A percentile compares a stretch with the other conserved stretches of the same genome.
Evolutionary conservation across 1,140 invertebrate species (phyloP).

Genomic region (Oppia nitens): DNA sequence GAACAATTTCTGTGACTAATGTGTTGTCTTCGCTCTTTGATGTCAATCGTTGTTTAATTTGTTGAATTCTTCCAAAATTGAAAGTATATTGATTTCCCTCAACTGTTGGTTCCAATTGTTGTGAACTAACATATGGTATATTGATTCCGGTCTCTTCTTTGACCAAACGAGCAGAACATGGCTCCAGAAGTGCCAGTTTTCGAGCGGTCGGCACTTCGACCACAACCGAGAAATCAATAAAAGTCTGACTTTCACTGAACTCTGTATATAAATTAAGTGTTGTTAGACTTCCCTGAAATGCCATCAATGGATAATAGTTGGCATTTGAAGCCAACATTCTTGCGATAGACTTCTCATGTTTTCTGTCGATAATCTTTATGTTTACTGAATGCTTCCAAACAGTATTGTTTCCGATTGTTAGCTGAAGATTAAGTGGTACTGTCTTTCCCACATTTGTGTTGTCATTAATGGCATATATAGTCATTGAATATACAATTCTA

Average conservation of each 20-base stretch:
- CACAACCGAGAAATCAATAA: constrained; percentile 14
- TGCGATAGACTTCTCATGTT: constrained; percentile 10
- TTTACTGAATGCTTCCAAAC: not conserved
- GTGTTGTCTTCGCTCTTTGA: constrained; percentile 16
- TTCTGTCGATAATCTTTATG: constrained; percentile 10
- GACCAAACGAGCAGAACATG: constrained; percentile 18
- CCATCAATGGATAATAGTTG: not conserved
- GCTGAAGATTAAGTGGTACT: constrained; percentile 2
- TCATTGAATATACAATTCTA: constrained; percentile 15
- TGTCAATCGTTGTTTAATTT: constrained; percentile 14
- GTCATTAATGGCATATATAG: constrained; percentile 17
- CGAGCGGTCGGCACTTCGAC: constrained; percentile 7
- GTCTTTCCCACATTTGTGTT: constrained; percentile 14
- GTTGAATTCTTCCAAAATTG: constrained; percentile 20
- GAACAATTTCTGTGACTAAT: constrained; percentile 15
- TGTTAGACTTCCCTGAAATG: constrained; percentile 2
- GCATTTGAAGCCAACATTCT: not conserved
- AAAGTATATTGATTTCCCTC: constrained; percentile 15
- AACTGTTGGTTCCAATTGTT: constrained; percentile 14
- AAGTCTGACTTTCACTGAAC: constrained; percentile 4
- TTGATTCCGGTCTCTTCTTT: constrained; percentile 19
- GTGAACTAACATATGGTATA: constrained; percentile 18
- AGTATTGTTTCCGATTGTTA: constrained; percentile 12
- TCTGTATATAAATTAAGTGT: not conserved
- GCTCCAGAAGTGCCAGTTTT: constrained; percentile 14